Conservation (phyloP, 2,113 vertebrate species). For the Gila orcuttii region DNA sequence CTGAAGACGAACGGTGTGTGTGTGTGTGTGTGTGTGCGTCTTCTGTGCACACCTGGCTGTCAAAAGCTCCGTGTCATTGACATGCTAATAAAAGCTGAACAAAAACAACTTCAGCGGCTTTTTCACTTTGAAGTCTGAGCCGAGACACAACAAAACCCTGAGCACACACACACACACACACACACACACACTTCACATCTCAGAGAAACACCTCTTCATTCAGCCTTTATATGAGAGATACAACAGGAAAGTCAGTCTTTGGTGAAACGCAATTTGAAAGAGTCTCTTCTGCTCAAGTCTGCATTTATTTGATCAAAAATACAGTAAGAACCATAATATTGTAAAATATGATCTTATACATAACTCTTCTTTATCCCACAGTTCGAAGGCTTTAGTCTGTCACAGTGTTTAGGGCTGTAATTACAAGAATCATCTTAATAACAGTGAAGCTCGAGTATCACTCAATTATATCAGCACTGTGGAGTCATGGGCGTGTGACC, state of each 20-base stretch:
- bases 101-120: conserved; percentile 22
- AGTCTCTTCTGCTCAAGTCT: too few relatives aligned
- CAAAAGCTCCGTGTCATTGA: conserved; percentile 52
- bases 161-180: too few relatives aligned
- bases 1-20: background rate
- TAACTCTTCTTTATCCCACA: too few relatives aligned
- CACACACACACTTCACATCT: too few relatives aligned
- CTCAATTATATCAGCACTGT: conserved; percentile 36
- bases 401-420: conserved; percentile 46
- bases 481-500: background rate
- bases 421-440: conserved; percentile 45
- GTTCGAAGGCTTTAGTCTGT: conserved; percentile 38
- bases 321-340: too few relatives aligned
- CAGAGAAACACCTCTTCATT: too few relatives aligned
- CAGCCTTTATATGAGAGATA: too few relatives aligned
- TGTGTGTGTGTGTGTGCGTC: conserved; percentile 16
- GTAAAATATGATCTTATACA: too few relatives aligned
- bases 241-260: too few relatives aligned
- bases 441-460: conserved; percentile 27
- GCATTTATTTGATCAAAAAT: too few relatives aligned
- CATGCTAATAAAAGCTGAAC: conserved; percentile 56
- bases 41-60: conserved; percentile 50
- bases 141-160: conserved; percentile 4
- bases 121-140: conserved; percentile 55
- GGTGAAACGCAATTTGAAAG: too few relatives aligned